Conservation (phyloP, 1,140 invertebrate species). For the Heliconius hermathena region DNA sequence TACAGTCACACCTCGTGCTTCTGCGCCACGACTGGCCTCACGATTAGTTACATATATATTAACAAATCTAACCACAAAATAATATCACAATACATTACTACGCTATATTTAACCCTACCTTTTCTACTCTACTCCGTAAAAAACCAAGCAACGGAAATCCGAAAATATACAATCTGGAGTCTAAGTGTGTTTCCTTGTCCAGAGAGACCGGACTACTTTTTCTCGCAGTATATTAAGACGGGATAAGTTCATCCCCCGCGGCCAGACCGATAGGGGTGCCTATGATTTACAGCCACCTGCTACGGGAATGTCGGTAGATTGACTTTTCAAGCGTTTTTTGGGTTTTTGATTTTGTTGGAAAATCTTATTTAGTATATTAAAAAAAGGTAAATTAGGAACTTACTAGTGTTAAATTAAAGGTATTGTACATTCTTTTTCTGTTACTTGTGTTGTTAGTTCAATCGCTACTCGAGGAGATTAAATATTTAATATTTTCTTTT, state of each 20-base stretch:
- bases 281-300: constrained; percentile 50
- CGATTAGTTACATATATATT: no score
- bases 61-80: background rate
- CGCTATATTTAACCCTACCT: background rate
- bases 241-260: constrained; percentile 53
- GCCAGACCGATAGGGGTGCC: constrained; percentile 41
- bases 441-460: no score
- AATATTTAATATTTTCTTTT: no score
- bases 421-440: no score
- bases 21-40: no score
- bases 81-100: background rate
- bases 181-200: constrained; percentile 72
- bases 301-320: constrained; percentile 10
- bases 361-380: background rate
- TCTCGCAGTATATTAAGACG: constrained; percentile 69
- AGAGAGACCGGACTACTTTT: constrained; percentile 65
- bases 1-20: no score
- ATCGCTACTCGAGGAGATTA: no score
- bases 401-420: no score
- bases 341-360: background rate
- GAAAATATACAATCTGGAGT: background rate
- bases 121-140: background rate
- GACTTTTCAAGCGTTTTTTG: background rate
- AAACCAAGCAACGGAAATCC: constrained; percentile 10
- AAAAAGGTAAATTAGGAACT: background rate